Evolutionary conservation across 2,888 invertebrate genomes (phyloP).

Genomic region (Macaria liturata): DNA sequence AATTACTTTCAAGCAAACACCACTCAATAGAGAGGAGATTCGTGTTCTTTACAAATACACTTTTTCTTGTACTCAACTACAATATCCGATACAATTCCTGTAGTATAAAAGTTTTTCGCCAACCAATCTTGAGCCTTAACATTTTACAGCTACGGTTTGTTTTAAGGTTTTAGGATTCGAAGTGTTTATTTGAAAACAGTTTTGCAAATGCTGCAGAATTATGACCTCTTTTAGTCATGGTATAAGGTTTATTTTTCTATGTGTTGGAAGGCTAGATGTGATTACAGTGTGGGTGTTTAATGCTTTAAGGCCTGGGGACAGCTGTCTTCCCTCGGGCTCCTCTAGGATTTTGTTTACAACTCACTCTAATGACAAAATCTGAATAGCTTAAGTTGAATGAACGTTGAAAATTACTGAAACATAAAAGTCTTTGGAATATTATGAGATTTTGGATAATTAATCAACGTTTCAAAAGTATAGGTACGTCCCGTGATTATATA

Average conservation of each 20-base stretch:
- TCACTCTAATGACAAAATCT: constrained; percentile 68
- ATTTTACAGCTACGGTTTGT: constrained; percentile 38
- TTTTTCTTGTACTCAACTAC: constrained; percentile 53
- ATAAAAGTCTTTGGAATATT: background rate
- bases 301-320: constrained; percentile 75
- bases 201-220: constrained; percentile 17
- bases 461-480: too few species aligned
- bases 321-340: constrained; percentile 75
- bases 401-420: too few species aligned
- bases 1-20: constrained; percentile 11
- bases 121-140: constrained; percentile 43
- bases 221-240: constrained; percentile 19
- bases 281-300: constrained; percentile 72
- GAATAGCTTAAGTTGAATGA: constrained; percentile 25
- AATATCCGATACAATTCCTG: constrained; percentile 63
- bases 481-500: too few species aligned
- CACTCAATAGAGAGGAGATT: constrained; percentile 35
- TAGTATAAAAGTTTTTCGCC: constrained; percentile 37
- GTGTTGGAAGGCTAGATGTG: constrained; percentile 39
- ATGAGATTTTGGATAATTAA: too few species aligned
- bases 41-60: constrained; percentile 47
- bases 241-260: constrained; percentile 42
- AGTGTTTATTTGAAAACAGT: constrained; percentile 28
- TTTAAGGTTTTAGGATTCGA: constrained; percentile 32
- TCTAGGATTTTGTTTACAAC: constrained; percentile 76